These are phyloP conservation scores for Heteromurus nitidus DNA, from an alignment of 2,888 invertebrate genomes.

Conservation along the genomic window DNA sequence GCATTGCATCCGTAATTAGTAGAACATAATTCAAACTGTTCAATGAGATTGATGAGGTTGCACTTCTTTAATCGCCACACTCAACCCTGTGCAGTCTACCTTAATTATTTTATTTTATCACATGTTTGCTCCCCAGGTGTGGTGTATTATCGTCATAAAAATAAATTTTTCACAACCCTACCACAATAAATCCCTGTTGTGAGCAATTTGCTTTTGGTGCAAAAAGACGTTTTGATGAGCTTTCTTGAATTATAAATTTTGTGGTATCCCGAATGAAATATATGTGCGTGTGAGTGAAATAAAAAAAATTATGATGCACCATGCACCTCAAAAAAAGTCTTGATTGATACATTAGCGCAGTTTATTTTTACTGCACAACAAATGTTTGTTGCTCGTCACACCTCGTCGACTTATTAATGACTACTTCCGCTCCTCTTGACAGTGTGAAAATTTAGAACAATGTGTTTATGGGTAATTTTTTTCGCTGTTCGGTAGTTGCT, in stretches of 20 bases:
- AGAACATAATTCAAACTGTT: not conserved
- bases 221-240: too few relatives aligned
- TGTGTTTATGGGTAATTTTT: conserved; percentile 19
- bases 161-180: too few relatives aligned
- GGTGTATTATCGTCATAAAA: conserved; percentile 13
- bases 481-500: not conserved
- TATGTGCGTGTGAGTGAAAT: too few relatives aligned
- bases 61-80: not conserved
- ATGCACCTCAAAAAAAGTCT: too few relatives aligned
- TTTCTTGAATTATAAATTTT: too few relatives aligned
- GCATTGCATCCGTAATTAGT: conserved; percentile 1
- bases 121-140: conserved; percentile 21
- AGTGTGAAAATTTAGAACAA: conserved; percentile 31
- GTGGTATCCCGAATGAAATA: too few relatives aligned
- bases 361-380: not conserved
- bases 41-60: not conserved
- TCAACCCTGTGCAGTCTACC: not conserved
- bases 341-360: not conserved
- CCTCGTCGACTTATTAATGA: conserved; percentile 30
- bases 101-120: conserved; percentile 29
- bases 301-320: too few relatives aligned
- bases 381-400: conserved; percentile 20
- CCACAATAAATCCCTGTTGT: too few relatives aligned
- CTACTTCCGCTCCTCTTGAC: conserved; percentile 4
- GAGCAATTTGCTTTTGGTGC: too few relatives aligned